Evolutionary conservation across 2,797 vertebrate species (phyloP), one percentile per base, ranked within the genome.

Genomic region (Myotis myotis): DNA sequence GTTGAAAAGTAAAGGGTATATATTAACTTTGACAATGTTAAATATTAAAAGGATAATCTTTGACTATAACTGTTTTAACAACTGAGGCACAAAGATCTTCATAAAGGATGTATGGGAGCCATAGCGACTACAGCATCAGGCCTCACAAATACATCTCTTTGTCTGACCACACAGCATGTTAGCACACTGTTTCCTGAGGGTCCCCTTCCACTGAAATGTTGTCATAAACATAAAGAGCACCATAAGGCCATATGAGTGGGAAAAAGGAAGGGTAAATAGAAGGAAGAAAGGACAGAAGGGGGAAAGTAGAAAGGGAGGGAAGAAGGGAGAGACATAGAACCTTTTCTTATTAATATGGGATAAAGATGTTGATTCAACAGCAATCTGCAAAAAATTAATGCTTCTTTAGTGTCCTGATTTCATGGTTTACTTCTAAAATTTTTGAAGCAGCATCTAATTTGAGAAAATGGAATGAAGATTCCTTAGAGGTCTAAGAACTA

Each of bases 11-110:
- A 90, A 96, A 94, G 25, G 70, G 70, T 92, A 80, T 71, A 91
- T 70, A 97, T 96, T 97, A 97, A 97, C 96, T 93, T 25, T 1
- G 8, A 74, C 12, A 53, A 36, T 78, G 88, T 96, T 96, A 96
- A 97, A 83, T 30, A 96, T 96, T 95, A 93, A 96, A 96, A 33
- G 38, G 15, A 62, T 51, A 55, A 38, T 76, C 41, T 88, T 72
- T 72, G 30, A 89, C 23, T 88, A 55, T 38, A 55, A 74, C 41
- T 60, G 25, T 10, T 25, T 89, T 76, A 80, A 64, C 8, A 86
- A 60, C 1, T 16, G 49, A 90, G 44, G 25, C 55, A 64, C 71
- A 83, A 76, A 64, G n/a, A 51, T 66, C 64, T 68, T 80, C n/a
- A 47, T 8, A 49, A 47, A 90, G 25, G 33, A 49, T 51, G 6